These are phyloP conservation scores for Phenganax stokvisi DNA, from an alignment of 92 coral and sea anemone genomes.

Conservation along the genomic window DNA sequence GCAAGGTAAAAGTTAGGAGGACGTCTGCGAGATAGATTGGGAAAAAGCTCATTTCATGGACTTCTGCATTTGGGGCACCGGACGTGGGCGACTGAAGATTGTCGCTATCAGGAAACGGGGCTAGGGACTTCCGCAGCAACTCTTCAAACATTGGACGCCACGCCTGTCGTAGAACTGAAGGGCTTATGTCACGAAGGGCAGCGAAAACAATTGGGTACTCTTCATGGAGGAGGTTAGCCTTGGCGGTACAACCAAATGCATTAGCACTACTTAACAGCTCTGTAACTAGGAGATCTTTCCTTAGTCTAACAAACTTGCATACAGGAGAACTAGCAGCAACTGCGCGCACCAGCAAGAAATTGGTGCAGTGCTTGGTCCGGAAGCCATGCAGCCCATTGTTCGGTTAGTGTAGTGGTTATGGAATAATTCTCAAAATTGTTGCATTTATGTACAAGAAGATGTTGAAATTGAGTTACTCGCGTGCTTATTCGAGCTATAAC, in stretches of 20 bases:
- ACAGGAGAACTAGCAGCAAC: slow-evolving; percentile 17
- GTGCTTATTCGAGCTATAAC: too few relatives aligned
- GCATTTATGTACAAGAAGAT: too few relatives aligned
- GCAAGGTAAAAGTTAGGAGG: background rate
- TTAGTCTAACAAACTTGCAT: background rate
- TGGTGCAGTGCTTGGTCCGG: slow-evolving; percentile 71
- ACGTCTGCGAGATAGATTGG: background rate
- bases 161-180: background rate
- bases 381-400: slow-evolving; percentile 60
- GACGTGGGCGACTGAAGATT: too few relatives aligned
- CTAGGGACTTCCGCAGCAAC: background rate
- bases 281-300: background rate
- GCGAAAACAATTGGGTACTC: slow-evolving; percentile 4
- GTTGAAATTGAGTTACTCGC: too few relatives aligned
- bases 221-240: background rate
- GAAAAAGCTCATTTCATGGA: too few relatives aligned
- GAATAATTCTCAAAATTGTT: background rate
- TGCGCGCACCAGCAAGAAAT: slow-evolving; percentile 38
- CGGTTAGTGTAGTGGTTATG: slow-evolving; percentile 46
- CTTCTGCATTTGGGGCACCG: too few relatives aligned
- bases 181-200: background rate
- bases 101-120: background rate
- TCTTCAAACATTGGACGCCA: slow-evolving; percentile 15
- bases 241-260: background rate
- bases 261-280: background rate